Evolutionary conservation across 2,113 vertebrate genomes (phyloP).

Genomic region (Phalacrocorax carbo): DNA sequence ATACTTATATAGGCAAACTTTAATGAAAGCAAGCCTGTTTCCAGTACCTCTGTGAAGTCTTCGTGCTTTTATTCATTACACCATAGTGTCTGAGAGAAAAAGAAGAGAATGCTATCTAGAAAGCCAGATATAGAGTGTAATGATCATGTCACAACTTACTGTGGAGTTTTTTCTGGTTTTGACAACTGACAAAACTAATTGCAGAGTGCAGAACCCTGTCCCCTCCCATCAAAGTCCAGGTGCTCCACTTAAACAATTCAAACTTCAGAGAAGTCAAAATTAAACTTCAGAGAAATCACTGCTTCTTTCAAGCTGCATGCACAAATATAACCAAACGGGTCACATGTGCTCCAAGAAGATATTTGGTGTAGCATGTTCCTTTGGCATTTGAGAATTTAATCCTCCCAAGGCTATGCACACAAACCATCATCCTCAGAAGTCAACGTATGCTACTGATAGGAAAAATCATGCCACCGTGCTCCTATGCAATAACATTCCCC

Average conservation of each 20-base stretch:
- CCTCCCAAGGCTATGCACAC: not conserved
- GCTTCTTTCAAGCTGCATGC: not conserved
- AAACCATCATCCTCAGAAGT: not conserved
- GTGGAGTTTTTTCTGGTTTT: not conserved
- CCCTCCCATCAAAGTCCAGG: not conserved
- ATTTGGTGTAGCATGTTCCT: not conserved
- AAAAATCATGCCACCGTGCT: not conserved
- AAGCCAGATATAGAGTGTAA: not conserved
- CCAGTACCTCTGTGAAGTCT: not conserved
- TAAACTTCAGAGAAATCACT: not conserved
- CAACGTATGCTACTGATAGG: not conserved
- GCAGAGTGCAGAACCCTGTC: not conserved
- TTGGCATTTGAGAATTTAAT: not conserved
- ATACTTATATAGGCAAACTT: not conserved
- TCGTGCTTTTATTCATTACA: not conserved
- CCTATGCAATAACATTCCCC: not conserved
- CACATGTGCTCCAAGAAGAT: not conserved
- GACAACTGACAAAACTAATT: not conserved
- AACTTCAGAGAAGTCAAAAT: not conserved
- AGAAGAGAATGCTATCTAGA: not conserved
- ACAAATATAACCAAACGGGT: not conserved
- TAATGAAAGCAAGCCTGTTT: not conserved
- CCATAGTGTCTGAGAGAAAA: not conserved
- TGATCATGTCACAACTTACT: not conserved
- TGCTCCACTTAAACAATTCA: not conserved